Base-by-base conservation (phyloP, 2,888 invertebrate species). In the Cryptops parisi region DNA sequence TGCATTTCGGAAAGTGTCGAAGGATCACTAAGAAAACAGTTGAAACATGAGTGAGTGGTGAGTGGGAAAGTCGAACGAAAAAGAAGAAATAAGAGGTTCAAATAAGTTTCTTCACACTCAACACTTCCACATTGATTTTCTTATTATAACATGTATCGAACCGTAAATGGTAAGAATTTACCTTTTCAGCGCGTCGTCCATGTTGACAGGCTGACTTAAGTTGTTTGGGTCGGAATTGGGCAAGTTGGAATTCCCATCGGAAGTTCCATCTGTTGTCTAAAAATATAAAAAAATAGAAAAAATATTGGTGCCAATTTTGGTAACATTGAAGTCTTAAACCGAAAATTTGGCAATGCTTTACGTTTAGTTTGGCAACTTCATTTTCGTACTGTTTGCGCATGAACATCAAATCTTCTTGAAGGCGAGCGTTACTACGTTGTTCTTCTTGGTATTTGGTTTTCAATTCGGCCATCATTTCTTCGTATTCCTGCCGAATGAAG, bases 341-440 rank as follows among this genome's bases (percentile, higher is more conserved):
- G 6, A 12, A 12, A 43, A 43, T 43, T 43, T 9, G 12, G n/a
- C 43, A 43, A 12, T 43, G 21, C 17, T 43, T 33, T 33, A 15
- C 15, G 33, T 33, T 33, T 2, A 72, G 64, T 50, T 63, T 62
- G 1, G 64, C 59, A 49, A 76, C 61, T 57, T 76, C 71, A 26
- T 68, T 63, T 59, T 78, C 75, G 60, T 78, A 79, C 44, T 74
- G 73, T 26, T 71, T 67, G 57, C 75, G 70, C 52, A 79, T 69
- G 21, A 70, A 68, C 48, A 71, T 67, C 61, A 81, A 73, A 63
- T 81, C 80, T 24, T 73, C 70, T 62, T 79, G 78, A 19, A 81
- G 63, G 57, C 71, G 68, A 2, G 65, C 68, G 56, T 74, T 72
- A 58, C 67, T 69, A 45, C 66, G 63, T 56, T 71, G 70, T 57